phyloP scores from a whole-genome alignment of 2,888 invertebrate species.

The Drosophila neonasuta region DNA sequence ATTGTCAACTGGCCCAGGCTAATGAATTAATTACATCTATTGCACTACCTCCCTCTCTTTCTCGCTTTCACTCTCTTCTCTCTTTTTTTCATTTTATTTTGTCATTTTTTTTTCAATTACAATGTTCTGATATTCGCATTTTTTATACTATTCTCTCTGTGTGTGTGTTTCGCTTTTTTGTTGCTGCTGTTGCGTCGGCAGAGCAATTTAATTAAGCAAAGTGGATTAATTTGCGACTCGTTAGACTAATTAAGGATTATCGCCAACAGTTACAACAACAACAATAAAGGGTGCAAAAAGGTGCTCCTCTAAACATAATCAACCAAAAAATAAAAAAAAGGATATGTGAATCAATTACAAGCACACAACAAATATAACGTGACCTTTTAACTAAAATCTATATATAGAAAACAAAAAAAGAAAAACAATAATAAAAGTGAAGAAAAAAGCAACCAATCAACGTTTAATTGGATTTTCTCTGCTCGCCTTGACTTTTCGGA shows the following conservation, averaged over 20 bases:
- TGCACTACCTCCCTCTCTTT: neutral
- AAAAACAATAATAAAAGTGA: constrained; percentile 19
- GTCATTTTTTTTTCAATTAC: constrained; percentile 58
- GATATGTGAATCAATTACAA: constrained; percentile 50
- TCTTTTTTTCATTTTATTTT: constrained; percentile 35
- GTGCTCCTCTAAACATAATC: constrained; percentile 27
- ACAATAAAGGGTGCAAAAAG: constrained; percentile 25
- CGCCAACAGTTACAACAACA: constrained; percentile 43
- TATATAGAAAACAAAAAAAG: constrained; percentile 43
- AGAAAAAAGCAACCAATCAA: constrained; percentile 22
- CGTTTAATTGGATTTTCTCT: constrained; percentile 70
- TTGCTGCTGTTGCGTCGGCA: constrained; percentile 35
- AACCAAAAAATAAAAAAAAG: constrained; percentile 16
- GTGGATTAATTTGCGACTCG: constrained; percentile 81
- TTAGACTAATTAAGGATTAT: constrained; percentile 81
- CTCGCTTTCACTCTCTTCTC: no score
- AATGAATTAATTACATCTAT: constrained; percentile 75
- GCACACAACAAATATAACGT: constrained; percentile 46
- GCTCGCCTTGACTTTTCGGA: constrained; percentile 48
- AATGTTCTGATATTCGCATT: constrained; percentile 33
- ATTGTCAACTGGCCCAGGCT: constrained; percentile 75
- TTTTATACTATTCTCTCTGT: constrained; percentile 1
- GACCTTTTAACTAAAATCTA: constrained; percentile 63
- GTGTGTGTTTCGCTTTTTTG: constrained; percentile 15
- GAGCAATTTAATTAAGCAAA: constrained; percentile 80